A percentile compares a stretch with the other conserved stretches of the same genome.
These are phyloP conservation scores for Clostera curtula DNA, from an alignment of 2,888 invertebrate species.

Conservation along the genomic window DNA sequence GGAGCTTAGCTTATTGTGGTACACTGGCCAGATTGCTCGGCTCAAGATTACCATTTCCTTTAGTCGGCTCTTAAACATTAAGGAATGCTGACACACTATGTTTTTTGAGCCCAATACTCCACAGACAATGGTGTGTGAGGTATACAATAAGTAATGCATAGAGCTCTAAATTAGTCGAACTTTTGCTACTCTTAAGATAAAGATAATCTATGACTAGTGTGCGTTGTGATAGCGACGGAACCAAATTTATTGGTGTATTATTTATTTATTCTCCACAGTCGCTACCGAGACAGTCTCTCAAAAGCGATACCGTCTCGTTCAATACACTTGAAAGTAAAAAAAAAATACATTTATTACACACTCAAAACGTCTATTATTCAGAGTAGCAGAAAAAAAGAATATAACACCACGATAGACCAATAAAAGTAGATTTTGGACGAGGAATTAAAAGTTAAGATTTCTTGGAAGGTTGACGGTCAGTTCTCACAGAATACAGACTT, in stretches of 20 bases:
- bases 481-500: constrained; percentile 56
- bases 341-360: constrained; percentile 44
- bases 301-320: constrained; percentile 25
- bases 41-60: no score
- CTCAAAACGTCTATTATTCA: constrained; percentile 38
- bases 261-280: constrained; percentile 23
- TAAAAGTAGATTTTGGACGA: constrained; percentile 62
- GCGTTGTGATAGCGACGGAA: no score
- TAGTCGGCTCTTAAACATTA: no score
- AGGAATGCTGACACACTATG: no score
- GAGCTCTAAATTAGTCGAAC: no score
- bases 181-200: no score
- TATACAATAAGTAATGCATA: no score
- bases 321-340: constrained; percentile 31
- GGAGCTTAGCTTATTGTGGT: no score
- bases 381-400: constrained; percentile 52
- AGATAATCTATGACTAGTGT: no score
- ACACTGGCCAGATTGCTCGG: no score
- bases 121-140: no score
- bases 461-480: constrained; percentile 47
- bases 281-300: constrained; percentile 45
- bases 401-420: constrained; percentile 49
- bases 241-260: constrained; percentile 9
- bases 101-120: no score
- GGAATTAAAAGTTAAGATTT: constrained; percentile 61